Evolutionary conservation across 2,888 invertebrate species (phyloP).

Genomic region (Falcaria lacertinaria): DNA sequence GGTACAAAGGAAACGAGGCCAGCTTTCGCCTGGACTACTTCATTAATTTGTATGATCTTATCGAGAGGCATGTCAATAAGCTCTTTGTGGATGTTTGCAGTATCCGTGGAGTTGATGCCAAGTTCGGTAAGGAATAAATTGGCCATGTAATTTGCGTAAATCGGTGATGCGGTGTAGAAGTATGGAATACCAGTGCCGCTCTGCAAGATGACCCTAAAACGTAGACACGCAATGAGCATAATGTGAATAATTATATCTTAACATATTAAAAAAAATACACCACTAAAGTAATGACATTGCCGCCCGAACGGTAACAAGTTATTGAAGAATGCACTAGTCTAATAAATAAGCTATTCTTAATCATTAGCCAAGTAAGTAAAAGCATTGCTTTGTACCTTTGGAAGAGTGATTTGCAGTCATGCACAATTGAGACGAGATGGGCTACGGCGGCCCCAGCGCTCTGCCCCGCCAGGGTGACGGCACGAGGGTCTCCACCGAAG

Average conservation of each 20-base stretch:
- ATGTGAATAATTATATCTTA: too few species aligned
- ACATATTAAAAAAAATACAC: too few species aligned
- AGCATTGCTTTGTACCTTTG: too few species aligned
- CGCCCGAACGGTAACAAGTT: too few species aligned
- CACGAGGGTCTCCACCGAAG: constrained; percentile 31
- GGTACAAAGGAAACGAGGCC: constrained; percentile 27
- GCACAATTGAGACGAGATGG: constrained; percentile 29
- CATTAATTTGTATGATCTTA: constrained; percentile 35
- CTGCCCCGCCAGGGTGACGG: constrained; percentile 32
- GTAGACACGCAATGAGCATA: background rate
- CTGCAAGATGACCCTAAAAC: constrained; percentile 22
- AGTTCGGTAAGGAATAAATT: constrained; percentile 40
- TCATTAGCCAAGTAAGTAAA: too few species aligned
- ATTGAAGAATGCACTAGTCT: too few species aligned
- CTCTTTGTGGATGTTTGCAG: constrained; percentile 20
- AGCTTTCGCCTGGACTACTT: constrained; percentile 14
- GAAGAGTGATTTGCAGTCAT: constrained; percentile 24
- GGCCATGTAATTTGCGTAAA: constrained; percentile 19
- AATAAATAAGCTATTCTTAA: too few species aligned
- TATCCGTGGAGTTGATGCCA: constrained; percentile 42
- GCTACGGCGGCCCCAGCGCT: constrained; percentile 25
- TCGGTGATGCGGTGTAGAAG: constrained; percentile 23
- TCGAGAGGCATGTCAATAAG: constrained; percentile 23
- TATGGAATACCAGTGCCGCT: constrained; percentile 24
- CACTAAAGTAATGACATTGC: too few species aligned